phyloP scores from a whole-genome alignment of 2,888 invertebrate species.

The Ophraella communa region DNA sequence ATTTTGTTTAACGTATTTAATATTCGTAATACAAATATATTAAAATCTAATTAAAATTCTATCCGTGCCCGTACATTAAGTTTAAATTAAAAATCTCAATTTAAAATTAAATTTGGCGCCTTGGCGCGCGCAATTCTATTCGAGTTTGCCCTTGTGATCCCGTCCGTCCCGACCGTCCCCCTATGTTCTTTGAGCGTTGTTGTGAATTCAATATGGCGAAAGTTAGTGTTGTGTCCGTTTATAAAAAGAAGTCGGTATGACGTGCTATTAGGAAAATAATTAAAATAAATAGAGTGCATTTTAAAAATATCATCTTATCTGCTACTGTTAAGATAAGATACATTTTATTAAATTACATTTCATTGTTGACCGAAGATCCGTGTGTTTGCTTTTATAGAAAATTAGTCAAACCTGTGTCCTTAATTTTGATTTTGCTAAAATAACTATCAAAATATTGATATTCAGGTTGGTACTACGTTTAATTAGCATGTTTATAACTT shows the following conservation, averaged over 20 bases:
- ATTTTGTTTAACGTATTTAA: too few relatives aligned
- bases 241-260: slow-evolving; percentile 43
- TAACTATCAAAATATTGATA: slow-evolving; percentile 29
- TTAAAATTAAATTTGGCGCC: slow-evolving; percentile 27
- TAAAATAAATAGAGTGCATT: slow-evolving; percentile 26
- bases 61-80: too few relatives aligned
- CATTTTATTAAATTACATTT: slow-evolving; percentile 29
- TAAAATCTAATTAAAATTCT: too few relatives aligned
- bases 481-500: slow-evolving; percentile 13
- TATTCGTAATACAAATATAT: too few relatives aligned
- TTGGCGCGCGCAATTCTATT: slow-evolving; percentile 40
- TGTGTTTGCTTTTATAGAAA: slow-evolving; percentile 49
- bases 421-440: slow-evolving; percentile 50
- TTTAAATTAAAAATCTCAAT: too few relatives aligned
- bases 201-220: slow-evolving; percentile 72
- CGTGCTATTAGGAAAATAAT: slow-evolving; percentile 36
- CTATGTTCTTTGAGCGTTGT: slow-evolving; percentile 69
- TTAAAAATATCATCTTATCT: slow-evolving; percentile 33
- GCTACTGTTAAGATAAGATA: slow-evolving; percentile 35
- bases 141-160: slow-evolving; percentile 62
- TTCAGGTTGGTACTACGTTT: slow-evolving; percentile 30
- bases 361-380: slow-evolving; percentile 35
- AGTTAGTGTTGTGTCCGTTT: slow-evolving; percentile 68
- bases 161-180: slow-evolving; percentile 64
- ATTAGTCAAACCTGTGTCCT: slow-evolving; percentile 51